Base-by-base conservation (phyloP, 1,140 invertebrate species). In the Drosophila obscura region DNA sequence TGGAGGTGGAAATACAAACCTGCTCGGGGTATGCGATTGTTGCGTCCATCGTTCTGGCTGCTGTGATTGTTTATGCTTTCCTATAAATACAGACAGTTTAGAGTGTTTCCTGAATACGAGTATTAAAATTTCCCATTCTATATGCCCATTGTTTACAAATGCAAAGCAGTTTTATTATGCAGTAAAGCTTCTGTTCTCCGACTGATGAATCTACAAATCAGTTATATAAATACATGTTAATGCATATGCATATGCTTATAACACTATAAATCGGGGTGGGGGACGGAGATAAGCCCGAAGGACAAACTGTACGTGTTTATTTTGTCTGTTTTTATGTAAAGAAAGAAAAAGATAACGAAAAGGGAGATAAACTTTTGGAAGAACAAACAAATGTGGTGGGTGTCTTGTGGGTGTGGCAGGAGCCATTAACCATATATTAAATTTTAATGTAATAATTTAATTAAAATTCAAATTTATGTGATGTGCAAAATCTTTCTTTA, bases 1-100 rank as follows among this genome's bases (percentile, higher is more conserved):
- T 0, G 31, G 31, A 9, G 31, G 31, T 9, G 31, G 31, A 31
- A 1, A 15, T 85, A 87, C 84, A 44, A 68, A 88, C 83, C 83
- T 74, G 79, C 68, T 65, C 83, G 48, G 6, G 76, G 56, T 48
- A 53, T 50, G 26, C 79, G 79, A 19, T 58, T 77, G 31, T 43
- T 52, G 35, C 53, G 64, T 35, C 49, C 64, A 41, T 67, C 66
- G 28, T 46, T 78, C 35, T 39, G 35, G 46, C 83, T 77, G 46
- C 31, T 73, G 67, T 53, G 56, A 46, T 69, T 71, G 53, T 50
- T 62, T 7, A 22, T 39, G 35, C 76, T 77, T 53, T 65, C 77
- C 80, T 77, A 49, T 46, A 53, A 67, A 43, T 22, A 11, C 0
- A 50, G 39, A 35, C 22, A 56, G 45, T 55, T 41, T 31, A 45